Evolutionary conservation across 2,113 vertebrate genomes (phyloP).

Genomic region (Enhydra lutris): DNA sequence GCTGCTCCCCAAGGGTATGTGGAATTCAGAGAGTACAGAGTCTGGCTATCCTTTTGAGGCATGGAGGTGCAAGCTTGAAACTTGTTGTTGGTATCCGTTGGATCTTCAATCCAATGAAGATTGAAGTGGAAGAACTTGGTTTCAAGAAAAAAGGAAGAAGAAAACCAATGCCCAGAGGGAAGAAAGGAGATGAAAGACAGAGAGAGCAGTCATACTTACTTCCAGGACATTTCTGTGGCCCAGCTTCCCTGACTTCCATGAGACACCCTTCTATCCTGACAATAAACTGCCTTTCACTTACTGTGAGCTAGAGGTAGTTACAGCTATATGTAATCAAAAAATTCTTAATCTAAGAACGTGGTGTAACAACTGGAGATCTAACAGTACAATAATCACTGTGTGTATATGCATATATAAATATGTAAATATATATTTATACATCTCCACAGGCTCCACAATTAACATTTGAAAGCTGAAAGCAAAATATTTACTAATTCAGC

Average conservation of each 20-base stretch:
- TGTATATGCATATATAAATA: not conserved
- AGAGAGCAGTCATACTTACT: not conserved
- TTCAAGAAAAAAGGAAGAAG: not conserved
- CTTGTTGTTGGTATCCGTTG: too few relatives aligned
- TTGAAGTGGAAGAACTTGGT: not conserved
- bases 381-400: not conserved
- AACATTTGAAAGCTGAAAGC: constrained; percentile 23
- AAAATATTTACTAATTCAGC: constrained; percentile 52
- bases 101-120: too few relatives aligned
- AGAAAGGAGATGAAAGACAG: not conserved
- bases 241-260: not conserved
- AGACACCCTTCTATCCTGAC: not conserved
- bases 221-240: not conserved
- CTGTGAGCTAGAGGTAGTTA: not conserved
- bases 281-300: not conserved
- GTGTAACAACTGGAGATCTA: not conserved
- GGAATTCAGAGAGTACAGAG: not conserved
- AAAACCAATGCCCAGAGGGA: not conserved
- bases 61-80: not conserved
- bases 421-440: not conserved
- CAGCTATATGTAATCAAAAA: not conserved
- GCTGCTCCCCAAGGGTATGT: not conserved
- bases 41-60: not conserved
- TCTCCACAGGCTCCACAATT: not conserved
- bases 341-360: not conserved